phyloP scores from a whole-genome alignment of 1,140 invertebrate species.

The Magallana gigas region DNA sequence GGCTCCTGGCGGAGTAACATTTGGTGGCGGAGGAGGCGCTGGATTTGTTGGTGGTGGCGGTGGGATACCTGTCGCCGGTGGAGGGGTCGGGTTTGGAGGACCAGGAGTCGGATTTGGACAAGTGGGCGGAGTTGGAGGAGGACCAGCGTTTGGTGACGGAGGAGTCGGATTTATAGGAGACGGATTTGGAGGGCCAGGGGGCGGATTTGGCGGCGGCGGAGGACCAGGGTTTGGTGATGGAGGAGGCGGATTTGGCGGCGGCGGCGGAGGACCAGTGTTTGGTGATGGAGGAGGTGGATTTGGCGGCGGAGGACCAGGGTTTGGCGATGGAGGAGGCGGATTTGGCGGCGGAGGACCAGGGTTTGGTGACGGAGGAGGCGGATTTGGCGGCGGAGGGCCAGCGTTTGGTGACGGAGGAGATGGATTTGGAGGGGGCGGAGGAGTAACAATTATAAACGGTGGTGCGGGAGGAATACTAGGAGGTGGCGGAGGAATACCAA shows the following conservation, averaged over 20 bases:
- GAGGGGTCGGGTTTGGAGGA: neutral
- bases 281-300: neutral
- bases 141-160: neutral
- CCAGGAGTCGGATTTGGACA: neutral
- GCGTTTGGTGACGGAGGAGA: neutral
- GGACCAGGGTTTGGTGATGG: neutral
- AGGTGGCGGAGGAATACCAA: neutral
- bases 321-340: neutral
- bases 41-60: neutral
- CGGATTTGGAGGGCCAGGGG: neutral
- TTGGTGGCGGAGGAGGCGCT: neutral
- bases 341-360: neutral
- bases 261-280: neutral
- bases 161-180: neutral
- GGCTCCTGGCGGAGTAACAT: neutral
- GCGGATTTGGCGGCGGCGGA: neutral
- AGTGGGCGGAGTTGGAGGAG: neutral
- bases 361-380: neutral
- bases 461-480: neutral
- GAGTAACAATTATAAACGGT: neutral
- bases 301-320: neutral
- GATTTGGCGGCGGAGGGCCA: neutral
- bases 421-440: slow-evolving; percentile 1
- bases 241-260: neutral
- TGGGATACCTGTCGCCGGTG: neutral